Evolutionary conservation across 2,113 vertebrate genomes (phyloP), one percentile per base, ranked within the genome.

Genomic region (Oryzias curvinotus): DNA sequence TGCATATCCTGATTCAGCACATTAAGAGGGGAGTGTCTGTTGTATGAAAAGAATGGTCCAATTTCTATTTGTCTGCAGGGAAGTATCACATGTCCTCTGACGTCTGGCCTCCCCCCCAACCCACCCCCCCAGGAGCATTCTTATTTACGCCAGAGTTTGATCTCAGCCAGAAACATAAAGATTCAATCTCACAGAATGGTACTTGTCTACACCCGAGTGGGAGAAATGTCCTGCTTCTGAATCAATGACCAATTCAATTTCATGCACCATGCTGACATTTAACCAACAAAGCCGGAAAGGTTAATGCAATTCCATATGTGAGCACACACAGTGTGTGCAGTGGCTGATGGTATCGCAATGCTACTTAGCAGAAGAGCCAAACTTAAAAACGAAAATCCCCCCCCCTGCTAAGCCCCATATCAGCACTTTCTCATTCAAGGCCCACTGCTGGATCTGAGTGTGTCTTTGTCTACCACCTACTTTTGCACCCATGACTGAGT

Each of bases 231-330:
- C 59, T 66, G 77, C 83, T 65, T 60, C 82, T 81, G 73, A 90
- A 88, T 88, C 88, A 88, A 87, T 88, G 85, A 83, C 84, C 85
- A 86, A 87, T 90, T 90, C 85, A 84, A 83, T 88, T 90, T 84
- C 79, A 84, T 81, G 85, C 86, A 72, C 80, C 83, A 75, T 61
- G 73, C 84, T 90, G 88, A 90, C 88, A 90, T 90, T 90, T 90
- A 84, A 75, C 86, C 84, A 88, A 77, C 75, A 77, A 71, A 75
- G 77, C 65, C 62, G 48, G 66, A 87, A 90, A 90, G 88, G 88
- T 88, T 90, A 87, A 90, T 90, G 70, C 82, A 81, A 90, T 88
- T 88, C 88, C 72, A 85, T 82, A 87, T 79, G 82, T 87, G 82
- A 60, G 75, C 78, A 80, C 73, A 80, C 49, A 52, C 51, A 30